A percentile compares a stretch with the other conserved stretches of the same genome.
phyloP scores from a whole-genome alignment of 2,888 invertebrate species.

The Xestia rhomboidea region DNA sequence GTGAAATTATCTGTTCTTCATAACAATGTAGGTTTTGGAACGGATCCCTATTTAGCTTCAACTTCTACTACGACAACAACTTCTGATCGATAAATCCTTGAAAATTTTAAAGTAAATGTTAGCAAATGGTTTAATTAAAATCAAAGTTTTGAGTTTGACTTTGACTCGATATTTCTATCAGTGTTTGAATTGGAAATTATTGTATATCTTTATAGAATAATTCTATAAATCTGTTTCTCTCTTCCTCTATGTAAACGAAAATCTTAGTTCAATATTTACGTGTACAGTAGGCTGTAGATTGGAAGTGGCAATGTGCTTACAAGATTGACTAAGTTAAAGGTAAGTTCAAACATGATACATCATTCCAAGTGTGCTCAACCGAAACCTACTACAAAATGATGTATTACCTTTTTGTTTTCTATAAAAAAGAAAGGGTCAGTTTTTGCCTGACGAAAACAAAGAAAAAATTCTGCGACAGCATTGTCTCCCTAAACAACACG shows the following conservation, averaged over 20 bases:
- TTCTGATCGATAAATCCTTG: background rate
- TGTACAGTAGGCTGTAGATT: slow-evolving; percentile 11
- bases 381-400: slow-evolving; percentile 7
- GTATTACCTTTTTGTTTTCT: slow-evolving; percentile 8
- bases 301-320: background rate
- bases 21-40: background rate
- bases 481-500: slow-evolving; percentile 49
- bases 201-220: background rate
- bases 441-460: background rate
- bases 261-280: background rate
- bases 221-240: background rate
- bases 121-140: slow-evolving; percentile 13
- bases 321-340: background rate
- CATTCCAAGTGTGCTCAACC: background rate
- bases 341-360: slow-evolving; percentile 28
- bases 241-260: background rate
- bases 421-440: background rate
- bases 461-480: background rate
- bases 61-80: background rate
- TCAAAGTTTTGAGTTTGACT: background rate
- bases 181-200: background rate
- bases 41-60: background rate
- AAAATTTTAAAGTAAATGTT: slow-evolving; percentile 28
- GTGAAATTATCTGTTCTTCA: background rate
- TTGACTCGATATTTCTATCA: slow-evolving; percentile 14